Conservation (phyloP, 2,113 vertebrate species). For the Hemibagrus wyckioides region DNA sequence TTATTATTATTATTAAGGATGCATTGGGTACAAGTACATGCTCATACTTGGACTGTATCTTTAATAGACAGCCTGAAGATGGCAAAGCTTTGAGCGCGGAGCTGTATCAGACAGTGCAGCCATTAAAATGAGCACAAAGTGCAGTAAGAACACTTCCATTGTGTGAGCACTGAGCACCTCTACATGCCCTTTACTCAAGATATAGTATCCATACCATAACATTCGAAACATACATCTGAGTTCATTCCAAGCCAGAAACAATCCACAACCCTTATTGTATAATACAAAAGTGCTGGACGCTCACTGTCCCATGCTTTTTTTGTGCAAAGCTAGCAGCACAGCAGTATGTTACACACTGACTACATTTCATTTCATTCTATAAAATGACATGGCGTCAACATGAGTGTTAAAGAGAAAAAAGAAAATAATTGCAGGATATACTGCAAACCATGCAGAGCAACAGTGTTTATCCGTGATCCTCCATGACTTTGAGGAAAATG, state of each 20-base stretch:
- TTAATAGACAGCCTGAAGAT: not conserved
- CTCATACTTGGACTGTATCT: not conserved
- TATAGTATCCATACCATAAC: not conserved
- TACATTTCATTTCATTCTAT: not conserved
- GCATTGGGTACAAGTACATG: not conserved
- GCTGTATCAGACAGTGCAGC: too few relatives aligned
- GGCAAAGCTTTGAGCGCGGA: not conserved
- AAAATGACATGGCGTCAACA: not conserved
- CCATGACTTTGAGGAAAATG: not conserved
- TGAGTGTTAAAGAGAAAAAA: not conserved
- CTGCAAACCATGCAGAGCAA: not conserved
- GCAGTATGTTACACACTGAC: too few relatives aligned
- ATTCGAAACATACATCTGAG: not conserved
- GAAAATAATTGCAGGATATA: not conserved
- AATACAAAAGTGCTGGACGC: not conserved
- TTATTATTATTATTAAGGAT: not conserved
- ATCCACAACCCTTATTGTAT: not conserved
- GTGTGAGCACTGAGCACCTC: not conserved
- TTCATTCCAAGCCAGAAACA: not conserved
- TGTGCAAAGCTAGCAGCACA: too few relatives aligned
- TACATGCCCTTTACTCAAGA: not conserved
- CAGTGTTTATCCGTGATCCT: not conserved
- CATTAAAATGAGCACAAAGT: too few relatives aligned
- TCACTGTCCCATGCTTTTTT: too few relatives aligned
- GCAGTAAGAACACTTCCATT: not conserved